Evolutionary conservation across 2,888 invertebrate genomes (phyloP), one percentile per base, ranked within the genome.

Genomic region (Meganola albula): DNA sequence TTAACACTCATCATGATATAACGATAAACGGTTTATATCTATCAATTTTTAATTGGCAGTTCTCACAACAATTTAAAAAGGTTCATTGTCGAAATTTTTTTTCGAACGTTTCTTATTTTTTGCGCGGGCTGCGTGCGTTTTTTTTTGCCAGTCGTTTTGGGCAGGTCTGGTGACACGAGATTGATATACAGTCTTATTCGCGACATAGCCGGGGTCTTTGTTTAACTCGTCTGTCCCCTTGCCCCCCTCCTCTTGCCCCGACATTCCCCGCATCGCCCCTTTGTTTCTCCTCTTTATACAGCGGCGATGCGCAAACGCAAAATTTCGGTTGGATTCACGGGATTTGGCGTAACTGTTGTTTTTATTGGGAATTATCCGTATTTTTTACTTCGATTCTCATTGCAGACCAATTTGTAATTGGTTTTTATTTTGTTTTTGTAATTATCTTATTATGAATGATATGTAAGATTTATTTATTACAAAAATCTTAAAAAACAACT

Each of bases 1-100:
- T n/a, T n/a, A n/a, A n/a, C n/a, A n/a, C n/a, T n/a, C n/a, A n/a
- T n/a, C n/a, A n/a, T n/a, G 6, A 16, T 16, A 16, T 20, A 31
- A 43, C 24, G 30, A 58, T n/a, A 65, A 57, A 64, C 53, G 50
- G 53, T 53, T 68, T 67, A 63, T 72, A 76, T 80, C 75, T 82
- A 83, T 84, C 78, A 84, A 77, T 79, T 77, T 84, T 83, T 85
- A 85, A 85, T 85, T 85, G 85, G 84, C 84, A 84, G 74, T 75
- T 84, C 74, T 73, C 78, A 75, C 78, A 82, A 74, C 77, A 74
- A 74, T 74, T 76, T 79, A 82, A 79, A 74, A 68, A 72, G 69
- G 65, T 57, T 83, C 82, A 78, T 74, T 79, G 80, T 79, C 69
- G 74, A 74, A 72, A 63, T 62, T 74, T 77, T 79, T 82, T 77